Evolutionary conservation across 2,797 vertebrate species (phyloP), one percentile per base, ranked within the genome.

Genomic region (Molossus alvarezi): DNA sequence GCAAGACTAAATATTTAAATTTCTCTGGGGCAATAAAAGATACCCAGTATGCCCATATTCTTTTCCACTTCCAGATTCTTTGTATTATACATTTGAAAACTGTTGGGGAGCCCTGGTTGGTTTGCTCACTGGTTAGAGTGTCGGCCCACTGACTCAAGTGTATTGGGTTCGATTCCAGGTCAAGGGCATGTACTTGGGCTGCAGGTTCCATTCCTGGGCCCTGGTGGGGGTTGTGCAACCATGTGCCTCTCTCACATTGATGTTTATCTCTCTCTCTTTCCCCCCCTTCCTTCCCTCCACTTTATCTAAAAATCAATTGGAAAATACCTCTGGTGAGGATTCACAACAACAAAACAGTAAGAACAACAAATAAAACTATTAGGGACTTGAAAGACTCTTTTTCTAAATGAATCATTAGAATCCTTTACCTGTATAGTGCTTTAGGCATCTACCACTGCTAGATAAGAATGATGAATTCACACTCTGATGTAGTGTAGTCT

Each of bases 1-100:
- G 75, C 25, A 75, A 33, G 45, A 90, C 58, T 85, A 58, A 94
- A 73, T 73, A 81, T 62, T 89, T 33, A 80, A 64, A 77, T 94
- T 94, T 27, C 62, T 90, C 20, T 76, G 12, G 80, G 15, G 25
- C 25, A 82, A 27, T 73, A 67, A 83, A 95, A 82, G 58, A 37
- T 89, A 33, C 21, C 23, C 12, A 57, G 7, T 84, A 85, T 55
- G 81, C 62, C 37, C 60, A 77, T 12, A 11, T 71, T 85, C 55
- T 90, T 90, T 90, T 72, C 10, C 55, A 57, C 58, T 73, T 25
- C 57, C 21, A 21, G 76, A 85, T 79, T 58, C 48, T 60, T 92
- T 60, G 73, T 45, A 23, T 58, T 21, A 62, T 23, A 80, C 18
- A n/a, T 88, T 81, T 58, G 53, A 85, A n/a, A 62, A 57, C 29